phyloP scores from a whole-genome alignment of 2,888 invertebrate species.

The Fissipunctia ypsillon region DNA sequence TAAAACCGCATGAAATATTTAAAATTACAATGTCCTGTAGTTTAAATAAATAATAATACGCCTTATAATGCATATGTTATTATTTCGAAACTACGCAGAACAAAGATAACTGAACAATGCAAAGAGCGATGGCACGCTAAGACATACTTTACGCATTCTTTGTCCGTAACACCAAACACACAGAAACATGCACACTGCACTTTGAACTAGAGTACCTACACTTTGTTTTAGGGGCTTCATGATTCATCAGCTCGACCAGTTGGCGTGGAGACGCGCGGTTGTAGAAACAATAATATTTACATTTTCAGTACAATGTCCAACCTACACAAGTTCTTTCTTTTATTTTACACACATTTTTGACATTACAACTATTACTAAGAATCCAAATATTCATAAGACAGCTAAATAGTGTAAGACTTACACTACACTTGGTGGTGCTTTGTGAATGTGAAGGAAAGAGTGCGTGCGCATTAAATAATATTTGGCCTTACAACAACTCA shows the following conservation, averaged over 20 bases:
- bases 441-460: background rate
- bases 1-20: constrained; percentile 52
- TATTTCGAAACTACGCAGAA: constrained; percentile 68
- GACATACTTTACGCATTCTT: constrained; percentile 70
- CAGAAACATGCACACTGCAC: constrained; percentile 62
- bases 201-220: constrained; percentile 62
- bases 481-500: background rate
- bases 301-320: constrained; percentile 10
- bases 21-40: constrained; percentile 42
- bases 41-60: constrained; percentile 49
- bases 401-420: background rate
- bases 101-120: constrained; percentile 70
- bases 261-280: constrained; percentile 8
- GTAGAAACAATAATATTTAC: constrained; percentile 46
- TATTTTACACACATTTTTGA: background rate
- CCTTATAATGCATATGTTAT: constrained; percentile 50
- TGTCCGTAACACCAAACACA: constrained; percentile 57
- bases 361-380: too few relatives aligned
- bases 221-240: constrained; percentile 65
- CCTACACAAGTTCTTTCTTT: background rate
- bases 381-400: too few relatives aligned
- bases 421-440: background rate
- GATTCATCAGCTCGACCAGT: constrained; percentile 52
- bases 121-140: constrained; percentile 64
- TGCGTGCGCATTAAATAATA: constrained; percentile 1